A percentile compares a stretch with the other conserved stretches of the same genome.
Conservation (phyloP, 2,888 invertebrate genomes). For the Xiphydria camelus region DNA sequence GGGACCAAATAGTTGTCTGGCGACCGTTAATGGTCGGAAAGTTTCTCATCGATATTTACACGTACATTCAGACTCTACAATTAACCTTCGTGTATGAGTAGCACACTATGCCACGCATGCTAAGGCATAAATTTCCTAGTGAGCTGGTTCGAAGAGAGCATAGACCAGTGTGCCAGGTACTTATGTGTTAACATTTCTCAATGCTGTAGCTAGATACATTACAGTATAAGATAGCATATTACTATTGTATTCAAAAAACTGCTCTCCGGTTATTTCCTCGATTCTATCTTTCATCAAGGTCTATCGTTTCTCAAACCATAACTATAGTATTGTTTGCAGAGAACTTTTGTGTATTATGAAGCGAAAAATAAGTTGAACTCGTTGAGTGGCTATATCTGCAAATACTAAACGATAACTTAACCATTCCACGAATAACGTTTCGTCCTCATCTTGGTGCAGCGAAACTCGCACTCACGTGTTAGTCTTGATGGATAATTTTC, state of each 20-base stretch:
- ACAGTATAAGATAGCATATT: constrained; percentile 40
- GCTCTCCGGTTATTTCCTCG: constrained; percentile 26
- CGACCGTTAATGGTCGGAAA: too few relatives aligned
- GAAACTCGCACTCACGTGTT: too few relatives aligned
- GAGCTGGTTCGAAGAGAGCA: constrained; percentile 48
- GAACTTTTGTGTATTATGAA: constrained; percentile 31
- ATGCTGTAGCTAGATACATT: constrained; percentile 42
- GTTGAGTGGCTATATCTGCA: constrained; percentile 27
- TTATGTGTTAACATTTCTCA: constrained; percentile 47
- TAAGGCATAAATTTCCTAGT: constrained; percentile 44
- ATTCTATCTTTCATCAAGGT: constrained; percentile 30
- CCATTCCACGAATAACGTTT: constrained; percentile 35
- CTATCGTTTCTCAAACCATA: constrained; percentile 27
- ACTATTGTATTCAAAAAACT: constrained; percentile 35
- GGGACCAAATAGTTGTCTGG: too few relatives aligned
- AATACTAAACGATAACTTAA: constrained; percentile 39
- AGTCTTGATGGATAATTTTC: too few relatives aligned
- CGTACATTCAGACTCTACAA: constrained; percentile 18
- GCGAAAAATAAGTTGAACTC: constrained; percentile 37
- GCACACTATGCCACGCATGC: constrained; percentile 45
- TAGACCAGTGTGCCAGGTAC: constrained; percentile 53
- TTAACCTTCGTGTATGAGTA: constrained; percentile 39
- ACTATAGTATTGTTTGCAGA: constrained; percentile 28
- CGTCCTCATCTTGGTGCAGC: too few relatives aligned
- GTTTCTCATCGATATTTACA: too few relatives aligned